phyloP scores from a whole-genome alignment of 53 echinoderm and acorn worm species.

The Luidia sarsii region DNA sequence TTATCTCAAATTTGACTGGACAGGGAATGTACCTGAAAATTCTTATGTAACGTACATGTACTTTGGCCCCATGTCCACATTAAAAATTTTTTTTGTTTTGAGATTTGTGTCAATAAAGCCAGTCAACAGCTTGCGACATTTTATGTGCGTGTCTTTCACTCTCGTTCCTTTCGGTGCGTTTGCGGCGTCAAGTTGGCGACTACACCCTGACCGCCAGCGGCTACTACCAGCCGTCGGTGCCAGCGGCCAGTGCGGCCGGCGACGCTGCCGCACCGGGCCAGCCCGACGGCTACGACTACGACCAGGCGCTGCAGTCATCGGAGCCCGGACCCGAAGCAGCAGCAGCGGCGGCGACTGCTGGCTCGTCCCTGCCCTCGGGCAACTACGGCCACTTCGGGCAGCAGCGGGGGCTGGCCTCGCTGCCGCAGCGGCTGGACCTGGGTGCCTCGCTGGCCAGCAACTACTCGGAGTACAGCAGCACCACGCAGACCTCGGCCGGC shows the following conservation, averaged over 20 bases:
- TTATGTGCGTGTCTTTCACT: no score
- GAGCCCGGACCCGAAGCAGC: conserved; percentile 18
- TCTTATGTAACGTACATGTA: no score
- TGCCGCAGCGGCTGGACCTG: conserved; percentile 67
- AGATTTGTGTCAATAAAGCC: no score
- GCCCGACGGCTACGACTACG: conserved; percentile 16
- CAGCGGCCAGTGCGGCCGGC: conserved; percentile 40
- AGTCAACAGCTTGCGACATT: no score
- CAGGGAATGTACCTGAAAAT: no score
- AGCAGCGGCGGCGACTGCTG: not conserved
- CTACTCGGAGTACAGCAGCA: conserved; percentile 94
- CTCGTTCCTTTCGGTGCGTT: no score
- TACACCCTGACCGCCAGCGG: conserved; percentile 50
- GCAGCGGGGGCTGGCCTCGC: conserved; percentile 22
- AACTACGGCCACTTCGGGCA: conserved; percentile 47
- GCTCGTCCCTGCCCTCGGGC: conserved; percentile 15
- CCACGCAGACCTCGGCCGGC: conserved; percentile 65
- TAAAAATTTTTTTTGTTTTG: no score
- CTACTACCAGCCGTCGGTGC: conserved; percentile 44
- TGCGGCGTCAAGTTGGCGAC: conserved; percentile 32
- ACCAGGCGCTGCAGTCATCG: conserved; percentile 46
- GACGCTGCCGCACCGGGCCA: conserved; percentile 23
- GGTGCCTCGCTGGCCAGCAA: conserved; percentile 88
- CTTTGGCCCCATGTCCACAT: no score
- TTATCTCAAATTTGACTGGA: no score